These are phyloP conservation scores for Melanostoma scalare DNA, from an alignment of 2,888 invertebrate species.

Conservation along the genomic window DNA sequence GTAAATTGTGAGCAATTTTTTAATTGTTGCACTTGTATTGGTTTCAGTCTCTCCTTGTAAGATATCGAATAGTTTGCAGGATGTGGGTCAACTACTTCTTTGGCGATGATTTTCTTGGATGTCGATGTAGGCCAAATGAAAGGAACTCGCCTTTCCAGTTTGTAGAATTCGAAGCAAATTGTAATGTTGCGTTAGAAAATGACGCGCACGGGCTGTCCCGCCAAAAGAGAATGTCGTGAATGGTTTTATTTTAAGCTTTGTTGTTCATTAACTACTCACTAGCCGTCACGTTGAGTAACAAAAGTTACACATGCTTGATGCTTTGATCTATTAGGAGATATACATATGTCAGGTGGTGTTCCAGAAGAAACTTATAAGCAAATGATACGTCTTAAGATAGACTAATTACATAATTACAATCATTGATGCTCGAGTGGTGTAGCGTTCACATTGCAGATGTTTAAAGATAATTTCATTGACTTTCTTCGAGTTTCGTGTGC, in stretches of 20 bases:
- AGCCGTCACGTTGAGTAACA: conserved; percentile 12
- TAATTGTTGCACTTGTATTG: conserved; percentile 19
- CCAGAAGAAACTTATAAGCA: conserved; percentile 4
- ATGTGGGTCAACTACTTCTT: conserved; percentile 50
- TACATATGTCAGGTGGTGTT: neutral
- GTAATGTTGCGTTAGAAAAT: conserved; percentile 28
- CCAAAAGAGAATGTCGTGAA: conserved; percentile 43
- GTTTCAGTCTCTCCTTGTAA: conserved; percentile 9
- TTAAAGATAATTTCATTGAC: no score
- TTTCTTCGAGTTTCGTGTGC: no score
- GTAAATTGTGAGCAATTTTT: conserved; percentile 6
- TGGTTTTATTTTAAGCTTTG: neutral
- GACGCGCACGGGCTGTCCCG: conserved; percentile 5
- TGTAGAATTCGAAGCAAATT: conserved; percentile 1
- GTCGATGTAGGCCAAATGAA: conserved; percentile 38
- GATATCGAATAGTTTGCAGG: neutral
- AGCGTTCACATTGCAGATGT: no score
- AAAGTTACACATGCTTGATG: conserved; percentile 31
- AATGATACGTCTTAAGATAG: conserved; percentile 5
- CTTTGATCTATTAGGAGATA: conserved; percentile 18
- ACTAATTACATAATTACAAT: conserved; percentile 35
- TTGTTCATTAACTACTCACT: conserved; percentile 19
- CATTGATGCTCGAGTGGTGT: conserved; percentile 18
- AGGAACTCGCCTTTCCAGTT: conserved; percentile 47
- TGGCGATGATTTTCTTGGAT: conserved; percentile 4